Conservation (phyloP, 2,888 invertebrate species). For the Eulithis prunata region DNA sequence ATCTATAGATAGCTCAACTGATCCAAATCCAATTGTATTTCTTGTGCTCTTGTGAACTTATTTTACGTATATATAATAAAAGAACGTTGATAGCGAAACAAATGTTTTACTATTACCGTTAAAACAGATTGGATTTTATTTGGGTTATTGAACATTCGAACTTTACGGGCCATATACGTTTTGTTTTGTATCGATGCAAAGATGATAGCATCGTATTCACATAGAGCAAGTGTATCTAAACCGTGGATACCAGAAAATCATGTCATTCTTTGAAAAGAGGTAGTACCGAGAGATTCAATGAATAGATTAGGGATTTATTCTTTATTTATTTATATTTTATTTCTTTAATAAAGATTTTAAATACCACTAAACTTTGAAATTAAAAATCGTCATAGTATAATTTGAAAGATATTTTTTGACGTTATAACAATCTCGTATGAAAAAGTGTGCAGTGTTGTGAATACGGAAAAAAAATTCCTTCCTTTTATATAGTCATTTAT, state of each 20-base stretch:
- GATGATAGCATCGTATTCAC: too few relatives aligned
- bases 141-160: constrained; percentile 11
- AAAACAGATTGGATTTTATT: constrained; percentile 15
- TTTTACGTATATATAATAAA: not conserved
- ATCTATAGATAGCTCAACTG: too few relatives aligned
- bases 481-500: constrained; percentile 18
- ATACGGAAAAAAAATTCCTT: constrained; percentile 22
- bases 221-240: too few relatives aligned
- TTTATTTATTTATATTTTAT: too few relatives aligned
- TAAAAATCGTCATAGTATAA: constrained; percentile 10
- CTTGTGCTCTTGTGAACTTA: not conserved
- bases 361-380: not conserved
- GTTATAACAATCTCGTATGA: not conserved
- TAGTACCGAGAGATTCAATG: too few relatives aligned
- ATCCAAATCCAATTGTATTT: not conserved
- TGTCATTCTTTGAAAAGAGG: too few relatives aligned
- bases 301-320: too few relatives aligned
- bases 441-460: constrained; percentile 18
- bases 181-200: not conserved
- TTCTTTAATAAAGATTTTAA: not conserved
- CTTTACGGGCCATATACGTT: constrained; percentile 1
- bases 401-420: constrained; percentile 5
- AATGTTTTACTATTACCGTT: constrained; percentile 2
- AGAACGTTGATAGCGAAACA: constrained; percentile 3
- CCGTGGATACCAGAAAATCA: too few relatives aligned